Evolutionary conservation across 1,140 invertebrate species (phyloP).

Genomic region (Meloidogyne floridensis): DNA sequence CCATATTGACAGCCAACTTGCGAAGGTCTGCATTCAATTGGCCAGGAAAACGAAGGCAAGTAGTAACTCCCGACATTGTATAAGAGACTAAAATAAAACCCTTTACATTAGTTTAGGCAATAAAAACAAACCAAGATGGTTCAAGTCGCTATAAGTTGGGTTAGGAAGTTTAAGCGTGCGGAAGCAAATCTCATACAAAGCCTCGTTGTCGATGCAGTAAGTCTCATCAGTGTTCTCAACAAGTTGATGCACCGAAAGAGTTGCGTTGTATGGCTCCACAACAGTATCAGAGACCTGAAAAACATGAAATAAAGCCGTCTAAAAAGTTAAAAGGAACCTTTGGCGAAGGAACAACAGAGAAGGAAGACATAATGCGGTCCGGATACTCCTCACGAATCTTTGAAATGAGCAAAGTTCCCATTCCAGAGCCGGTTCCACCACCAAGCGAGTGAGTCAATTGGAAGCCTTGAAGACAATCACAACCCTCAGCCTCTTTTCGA

Average conservation of each 20-base stretch:
- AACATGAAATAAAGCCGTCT: slow-evolving; percentile 28
- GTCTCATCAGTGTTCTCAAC: slow-evolving; percentile 80
- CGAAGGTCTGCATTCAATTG: slow-evolving; percentile 79
- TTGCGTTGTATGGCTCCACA: slow-evolving; percentile 79
- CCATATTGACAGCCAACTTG: slow-evolving; percentile 95
- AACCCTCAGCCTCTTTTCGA: slow-evolving; percentile 82
- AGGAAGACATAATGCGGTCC: slow-evolving; percentile 72
- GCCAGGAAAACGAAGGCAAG: slow-evolving; percentile 70
- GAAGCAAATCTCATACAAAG: slow-evolving; percentile 81
- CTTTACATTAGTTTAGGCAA: neutral
- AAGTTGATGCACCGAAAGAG: slow-evolving; percentile 75
- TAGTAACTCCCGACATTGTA: slow-evolving; percentile 81
- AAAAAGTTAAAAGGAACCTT: slow-evolving; percentile 74
- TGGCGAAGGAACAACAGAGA: slow-evolving; percentile 72
- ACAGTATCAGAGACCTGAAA: slow-evolving; percentile 73
- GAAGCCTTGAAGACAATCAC: slow-evolving; percentile 70
- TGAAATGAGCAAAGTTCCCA: slow-evolving; percentile 71
- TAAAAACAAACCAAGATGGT: slow-evolving; percentile 71
- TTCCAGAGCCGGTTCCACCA: slow-evolving; percentile 70
- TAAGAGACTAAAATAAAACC: slow-evolving; percentile 47
- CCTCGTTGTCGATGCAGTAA: slow-evolving; percentile 82
- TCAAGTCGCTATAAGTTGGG: slow-evolving; percentile 76
- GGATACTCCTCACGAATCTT: slow-evolving; percentile 73
- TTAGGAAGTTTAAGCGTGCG: slow-evolving; percentile 77
- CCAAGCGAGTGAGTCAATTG: slow-evolving; percentile 69